Evolutionary conservation across 1,140 invertebrate genomes (phyloP), one percentile per base, ranked within the genome.

Genomic region (Bicyclus anynana): DNA sequence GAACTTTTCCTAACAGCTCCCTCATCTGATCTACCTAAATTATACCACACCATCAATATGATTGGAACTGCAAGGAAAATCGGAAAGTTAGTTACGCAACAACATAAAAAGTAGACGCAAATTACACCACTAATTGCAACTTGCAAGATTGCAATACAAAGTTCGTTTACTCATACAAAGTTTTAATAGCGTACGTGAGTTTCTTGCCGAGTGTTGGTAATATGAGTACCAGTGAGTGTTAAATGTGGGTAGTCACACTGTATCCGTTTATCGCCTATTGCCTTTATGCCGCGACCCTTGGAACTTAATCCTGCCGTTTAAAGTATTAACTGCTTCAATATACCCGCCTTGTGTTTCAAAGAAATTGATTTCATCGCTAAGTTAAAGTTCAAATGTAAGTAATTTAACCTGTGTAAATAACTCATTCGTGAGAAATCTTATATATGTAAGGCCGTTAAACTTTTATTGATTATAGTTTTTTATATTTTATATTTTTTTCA

Each of bases 201-300:
- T 42, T 42, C 20, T 53, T 37, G 40, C 42, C 23, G 44, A 59
- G 16, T 48, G 48, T 38, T 13, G 40, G 56, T 53, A 53, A 59
- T 49, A 59, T 59, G 57, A 59, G 46, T 53, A 42, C n/a, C n/a
- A n/a, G n/a, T n/a, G n/a, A n/a, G n/a, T n/a, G n/a, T n/a, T 59
- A 48, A 59, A 53, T 40, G 42, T 35, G 44, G 52, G 50, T 59
- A 49, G 37, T 59, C 49, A 23, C 42, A 52, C 50, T 35, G 52
- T 52, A 59, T 59, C 56, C 56, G 49, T 29, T 59, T 52, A 59
- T 16, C 56, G 44, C 33, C 35, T 40, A 59, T 52, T 46, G 48
- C 56, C 52, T 40, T 53, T 59, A 33, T 29, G 44, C 56, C 49
- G 33, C 48, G 33, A 59, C 48, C 49, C 46, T 59, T 59, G 49